These are phyloP conservation scores for Micromussa lordhowensis DNA, from an alignment of 92 coral and sea anemone species.

Conservation along the genomic window DNA sequence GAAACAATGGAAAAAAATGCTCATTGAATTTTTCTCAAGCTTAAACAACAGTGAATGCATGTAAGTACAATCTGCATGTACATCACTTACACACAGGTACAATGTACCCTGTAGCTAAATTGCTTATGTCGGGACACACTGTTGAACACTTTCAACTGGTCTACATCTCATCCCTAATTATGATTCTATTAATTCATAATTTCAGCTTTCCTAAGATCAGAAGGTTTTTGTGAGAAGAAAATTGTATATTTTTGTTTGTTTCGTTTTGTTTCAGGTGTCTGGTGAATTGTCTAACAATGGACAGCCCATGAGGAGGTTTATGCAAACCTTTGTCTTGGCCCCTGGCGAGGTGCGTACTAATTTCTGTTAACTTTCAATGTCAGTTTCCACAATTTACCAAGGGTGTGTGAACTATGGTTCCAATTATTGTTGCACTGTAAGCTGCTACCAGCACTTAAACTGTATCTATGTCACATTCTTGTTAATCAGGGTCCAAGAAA, in stretches of 20 bases:
- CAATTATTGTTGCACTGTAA: background rate
- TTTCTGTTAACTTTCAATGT: background rate
- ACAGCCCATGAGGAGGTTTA: conserved; percentile 93
- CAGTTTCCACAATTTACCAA: background rate
- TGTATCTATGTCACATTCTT: background rate
- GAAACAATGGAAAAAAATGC: background rate
- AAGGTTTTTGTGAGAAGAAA: background rate
- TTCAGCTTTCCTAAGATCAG: background rate
- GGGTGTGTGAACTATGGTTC: background rate
- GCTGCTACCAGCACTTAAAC: background rate
- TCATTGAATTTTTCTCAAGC: background rate
- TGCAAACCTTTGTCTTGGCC: conserved; percentile 98
- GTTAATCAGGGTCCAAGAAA: conserved; percentile 81
- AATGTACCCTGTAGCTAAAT: too few relatives aligned
- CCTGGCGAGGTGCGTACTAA: conserved; percentile 82
- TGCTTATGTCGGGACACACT: background rate
- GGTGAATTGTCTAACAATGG: conserved; percentile 98
- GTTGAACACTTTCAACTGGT: background rate
- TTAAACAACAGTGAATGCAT: too few relatives aligned
- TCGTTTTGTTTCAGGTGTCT: conserved; percentile 73
- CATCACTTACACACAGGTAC: too few relatives aligned
- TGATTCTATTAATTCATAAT: background rate
- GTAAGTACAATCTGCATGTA: too few relatives aligned
- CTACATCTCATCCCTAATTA: too few relatives aligned
- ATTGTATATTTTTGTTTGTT: background rate